These are phyloP conservation scores for Tamias sibiricus DNA, from an alignment of 2,113 vertebrate genomes.

Conservation along the genomic window DNA sequence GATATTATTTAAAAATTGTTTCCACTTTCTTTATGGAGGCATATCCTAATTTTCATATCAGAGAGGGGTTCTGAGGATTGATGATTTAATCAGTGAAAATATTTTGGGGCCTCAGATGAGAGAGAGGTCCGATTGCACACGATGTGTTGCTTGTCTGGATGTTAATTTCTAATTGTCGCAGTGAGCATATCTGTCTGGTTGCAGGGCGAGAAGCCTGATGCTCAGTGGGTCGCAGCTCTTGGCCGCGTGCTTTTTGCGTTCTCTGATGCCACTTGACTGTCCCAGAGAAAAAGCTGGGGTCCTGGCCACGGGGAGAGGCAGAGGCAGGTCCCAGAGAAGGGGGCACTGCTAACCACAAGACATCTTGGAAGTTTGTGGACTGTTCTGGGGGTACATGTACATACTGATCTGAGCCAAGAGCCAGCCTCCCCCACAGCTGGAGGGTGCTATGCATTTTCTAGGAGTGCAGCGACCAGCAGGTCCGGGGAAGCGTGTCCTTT, in stretches of 20 bases:
- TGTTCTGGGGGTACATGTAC: neutral
- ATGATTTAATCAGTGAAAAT: neutral
- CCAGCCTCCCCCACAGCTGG: neutral
- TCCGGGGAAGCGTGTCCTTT: neutral
- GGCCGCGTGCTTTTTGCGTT: neutral
- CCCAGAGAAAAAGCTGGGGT: neutral
- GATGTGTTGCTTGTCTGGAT: neutral
- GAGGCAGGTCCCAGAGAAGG: neutral
- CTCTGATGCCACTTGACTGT: neutral
- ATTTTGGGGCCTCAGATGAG: neutral
- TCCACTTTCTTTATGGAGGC: neutral
- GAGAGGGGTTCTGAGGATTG: neutral
- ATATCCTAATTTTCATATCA: neutral
- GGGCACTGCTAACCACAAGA: neutral
- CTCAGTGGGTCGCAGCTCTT: neutral
- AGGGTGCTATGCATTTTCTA: neutral
- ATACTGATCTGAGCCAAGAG: neutral
- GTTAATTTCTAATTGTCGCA: neutral
- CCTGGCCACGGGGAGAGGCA: neutral
- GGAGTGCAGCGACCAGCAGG: too few relatives aligned
- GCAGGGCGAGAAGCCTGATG: accelerated
- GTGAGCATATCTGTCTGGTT: too few relatives aligned
- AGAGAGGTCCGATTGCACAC: neutral
- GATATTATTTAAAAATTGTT: neutral
- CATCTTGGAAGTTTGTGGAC: neutral